Percentiles rank a stretch among this genome's conserved stretches.
Conservation (phyloP, 2,888 invertebrate species). For the Caenorhabditis japonica region DNA sequence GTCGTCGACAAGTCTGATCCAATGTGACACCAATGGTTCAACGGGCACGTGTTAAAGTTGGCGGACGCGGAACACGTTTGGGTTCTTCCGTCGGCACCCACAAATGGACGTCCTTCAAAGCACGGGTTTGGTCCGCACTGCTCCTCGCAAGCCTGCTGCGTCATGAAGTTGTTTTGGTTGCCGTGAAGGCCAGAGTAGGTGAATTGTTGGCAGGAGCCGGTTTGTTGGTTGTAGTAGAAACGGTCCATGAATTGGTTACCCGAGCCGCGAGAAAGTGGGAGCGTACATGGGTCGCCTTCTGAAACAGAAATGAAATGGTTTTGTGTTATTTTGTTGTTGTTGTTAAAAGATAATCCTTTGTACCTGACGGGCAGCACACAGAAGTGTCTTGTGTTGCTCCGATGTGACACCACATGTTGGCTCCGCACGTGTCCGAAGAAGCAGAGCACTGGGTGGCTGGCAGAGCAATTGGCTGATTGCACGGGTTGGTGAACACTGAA, state of each 20-base stretch:
- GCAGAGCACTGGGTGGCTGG: conserved; percentile 64
- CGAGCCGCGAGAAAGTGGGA: conserved; percentile 65
- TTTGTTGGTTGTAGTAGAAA: conserved; percentile 72
- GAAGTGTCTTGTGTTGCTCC: conserved; percentile 70
- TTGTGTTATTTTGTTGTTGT: too few relatives aligned
- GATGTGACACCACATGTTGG: conserved; percentile 73
- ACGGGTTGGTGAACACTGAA: conserved; percentile 74
- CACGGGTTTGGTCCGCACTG: conserved; percentile 72
- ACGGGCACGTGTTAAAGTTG: conserved; percentile 74
- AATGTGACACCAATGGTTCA: conserved; percentile 76
- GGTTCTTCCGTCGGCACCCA: conserved; percentile 71
- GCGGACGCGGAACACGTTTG: conserved; percentile 75
- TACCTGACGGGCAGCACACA: conserved; percentile 74
- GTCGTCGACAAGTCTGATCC: conserved; percentile 72
- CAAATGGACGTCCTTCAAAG: conserved; percentile 73
- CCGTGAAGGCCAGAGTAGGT: conserved; percentile 73
- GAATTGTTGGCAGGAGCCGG: conserved; percentile 72
- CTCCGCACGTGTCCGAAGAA: conserved; percentile 57
- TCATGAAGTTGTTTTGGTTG: conserved; percentile 76
- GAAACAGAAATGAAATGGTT: conserved; percentile 6
- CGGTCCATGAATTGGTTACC: conserved; percentile 69
- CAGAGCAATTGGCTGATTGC: conserved; percentile 64
- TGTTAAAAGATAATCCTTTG: too few relatives aligned
- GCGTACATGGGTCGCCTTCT: conserved; percentile 67
- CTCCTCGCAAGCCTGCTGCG: conserved; percentile 69